These are phyloP conservation scores for Paratilapia polleni DNA, from an alignment of 2,113 vertebrate species.

Conservation along the genomic window DNA sequence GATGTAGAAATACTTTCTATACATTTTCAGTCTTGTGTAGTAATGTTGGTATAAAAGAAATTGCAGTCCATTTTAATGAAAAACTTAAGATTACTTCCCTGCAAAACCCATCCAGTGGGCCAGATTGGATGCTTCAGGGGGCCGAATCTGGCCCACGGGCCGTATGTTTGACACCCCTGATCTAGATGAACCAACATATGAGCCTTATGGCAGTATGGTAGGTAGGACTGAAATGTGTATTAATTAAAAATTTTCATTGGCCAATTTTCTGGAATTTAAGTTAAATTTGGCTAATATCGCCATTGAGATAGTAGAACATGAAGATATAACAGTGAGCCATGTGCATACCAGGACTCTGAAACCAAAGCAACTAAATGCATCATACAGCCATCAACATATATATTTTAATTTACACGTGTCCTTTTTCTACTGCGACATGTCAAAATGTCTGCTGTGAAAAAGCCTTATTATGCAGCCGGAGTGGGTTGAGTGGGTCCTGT, in stretches of 20 bases:
- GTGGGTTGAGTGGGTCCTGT: not conserved
- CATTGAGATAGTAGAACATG: not conserved
- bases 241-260: not conserved
- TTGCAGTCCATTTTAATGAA: no score
- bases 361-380: not conserved
- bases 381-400: not conserved
- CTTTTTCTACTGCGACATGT: not conserved
- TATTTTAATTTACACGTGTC: not conserved
- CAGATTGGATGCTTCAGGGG: no score
- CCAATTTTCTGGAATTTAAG: not conserved
- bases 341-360: not conserved
- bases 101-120: no score
- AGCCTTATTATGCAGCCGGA: not conserved
- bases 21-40: no score
- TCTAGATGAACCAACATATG: not conserved
- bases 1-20: no score
- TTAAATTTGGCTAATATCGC: not conserved
- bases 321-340: not conserved
- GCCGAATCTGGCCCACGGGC: no score
- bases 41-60: no score
- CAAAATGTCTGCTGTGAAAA: slow-evolving; percentile 1
- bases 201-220: not conserved
- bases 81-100: no score
- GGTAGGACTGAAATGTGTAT: not conserved
- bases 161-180: no score